Evolutionary conservation across 2,888 invertebrate genomes (phyloP).

Genomic region (Oxyscelio sp.): DNA sequence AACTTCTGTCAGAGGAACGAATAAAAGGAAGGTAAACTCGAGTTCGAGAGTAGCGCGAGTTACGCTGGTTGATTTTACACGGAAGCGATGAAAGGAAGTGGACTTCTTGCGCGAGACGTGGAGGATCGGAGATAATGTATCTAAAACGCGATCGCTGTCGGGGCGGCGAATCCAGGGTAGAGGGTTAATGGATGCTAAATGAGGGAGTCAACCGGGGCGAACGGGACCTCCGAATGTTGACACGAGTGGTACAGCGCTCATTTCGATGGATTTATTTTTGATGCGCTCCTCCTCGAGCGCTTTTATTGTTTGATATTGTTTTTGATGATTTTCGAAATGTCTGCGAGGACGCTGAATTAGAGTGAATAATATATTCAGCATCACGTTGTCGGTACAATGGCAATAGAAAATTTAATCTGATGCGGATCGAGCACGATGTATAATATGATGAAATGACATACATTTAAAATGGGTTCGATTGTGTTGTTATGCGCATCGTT

Average conservation of each 20-base stretch:
- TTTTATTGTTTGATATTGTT: background rate
- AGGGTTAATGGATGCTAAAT: constrained; percentile 73
- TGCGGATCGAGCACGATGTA: no score
- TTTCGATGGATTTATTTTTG: constrained; percentile 35
- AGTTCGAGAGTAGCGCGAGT: constrained; percentile 63
- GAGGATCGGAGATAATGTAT: constrained; percentile 63
- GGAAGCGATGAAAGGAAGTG: constrained; percentile 65
- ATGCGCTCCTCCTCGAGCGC: background rate
- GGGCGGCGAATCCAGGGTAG: constrained; percentile 41
- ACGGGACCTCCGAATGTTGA: constrained; percentile 44
- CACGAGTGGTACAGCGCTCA: constrained; percentile 37
- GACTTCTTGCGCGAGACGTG: constrained; percentile 55
- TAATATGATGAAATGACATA: no score
- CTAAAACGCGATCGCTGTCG: constrained; percentile 63
- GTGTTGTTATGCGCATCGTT: no score
- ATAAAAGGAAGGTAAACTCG: constrained; percentile 72
- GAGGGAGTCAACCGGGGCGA: constrained; percentile 39
- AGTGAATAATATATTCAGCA: no score
- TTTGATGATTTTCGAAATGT: background rate
- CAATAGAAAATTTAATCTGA: no score
- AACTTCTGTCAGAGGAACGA: constrained; percentile 60
- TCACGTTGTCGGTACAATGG: no score
- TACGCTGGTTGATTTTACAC: constrained; percentile 70
- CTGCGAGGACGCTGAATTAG: no score
- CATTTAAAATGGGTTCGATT: no score